Base-by-base conservation (phyloP, 2,797 vertebrate species). In the Emydoidea blandingii region DNA sequence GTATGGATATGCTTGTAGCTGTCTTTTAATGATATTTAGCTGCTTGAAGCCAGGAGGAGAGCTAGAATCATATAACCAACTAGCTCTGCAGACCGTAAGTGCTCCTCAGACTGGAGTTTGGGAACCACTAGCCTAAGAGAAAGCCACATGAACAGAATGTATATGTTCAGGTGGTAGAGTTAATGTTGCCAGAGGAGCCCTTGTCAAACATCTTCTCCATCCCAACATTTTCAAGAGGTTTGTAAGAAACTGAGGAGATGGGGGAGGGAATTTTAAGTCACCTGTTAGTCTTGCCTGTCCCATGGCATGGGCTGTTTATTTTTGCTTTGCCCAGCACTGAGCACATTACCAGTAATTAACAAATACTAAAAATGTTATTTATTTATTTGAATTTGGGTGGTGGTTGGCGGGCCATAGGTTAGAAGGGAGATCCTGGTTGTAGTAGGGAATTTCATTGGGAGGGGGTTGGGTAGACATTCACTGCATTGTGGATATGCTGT, bases 191-290 rank as follows among this genome's bases (percentile, higher is more conserved):
- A 59, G 12, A 31, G 62, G 29, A 87, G 27, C 23, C 59, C 62
- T 85, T 4, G 1, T 31, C 34, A 88, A 52, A 56, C 88, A 1
- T 9, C 72, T 85, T 92, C 83, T 87, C 57, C 8, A 19, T 5
- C 12, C 56, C 65, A 15, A 3, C 92, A 9, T 50, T 90, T 94
- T 93, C 29, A 83, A 52, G 92, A 2, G 34, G 1, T 0, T 34
- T 90, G 47, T 79, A 83, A 90, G 52, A 91, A 90, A 56, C 53
- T 85, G 72, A 44, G 8, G 52, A 23, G 49, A 54, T 87, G 29
- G 11, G 27, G 23, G 8, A 81, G 6, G 23, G 79, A 68, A 4
- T 87, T 81, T 6, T 59, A 59, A 29, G 85, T 29, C 53, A 3
- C 44, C 18, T 68, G 9, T 81, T 21, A 85, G 18, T 79, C 34